Base-by-base conservation (phyloP, 1,140 invertebrate species). In the Drosophila teissieri region DNA sequence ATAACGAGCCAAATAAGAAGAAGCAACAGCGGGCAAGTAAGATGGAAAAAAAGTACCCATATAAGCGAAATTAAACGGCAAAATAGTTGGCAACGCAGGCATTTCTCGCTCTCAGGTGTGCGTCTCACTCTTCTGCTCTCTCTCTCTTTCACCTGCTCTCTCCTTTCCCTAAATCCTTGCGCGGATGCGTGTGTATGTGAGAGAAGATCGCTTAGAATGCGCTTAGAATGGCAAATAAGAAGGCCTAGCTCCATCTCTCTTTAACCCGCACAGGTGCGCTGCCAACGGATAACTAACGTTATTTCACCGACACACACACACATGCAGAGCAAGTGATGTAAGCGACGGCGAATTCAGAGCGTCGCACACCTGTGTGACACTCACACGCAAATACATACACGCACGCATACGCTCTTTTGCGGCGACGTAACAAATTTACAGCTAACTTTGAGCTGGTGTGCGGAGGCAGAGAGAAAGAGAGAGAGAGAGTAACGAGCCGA, bases 391-490 rank as follows among this genome's bases (percentile, higher is more conserved):
- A 48, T 22, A 27, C 8, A 17, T 36, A 54, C 14, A 8, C 37
- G 54, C 44, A 36, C 44, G 44, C 45, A 17, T 46, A 12, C 24
- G 44, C 44, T 65, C 51, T 63, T 48, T 39, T 64, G 73, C 67
- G 74, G 65, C 80, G 73, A 89, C 80, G 80, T 90, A 91, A 88
- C 89, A 84, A 91, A 91, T 91, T 91, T 91, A 91, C 89, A 91
- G 89, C 89, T 91, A 91, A 76, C 78, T 91, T 89, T 91, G 51
- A 63, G 42, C 48, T 62, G 73, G 89, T 91, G 67, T 91, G 82
- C 60, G 81, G 34, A 57, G 39, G 76, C 27, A 54, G 51, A 58
- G 62, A 12, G 40, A 42, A 8, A 36, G 34, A 55, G 52, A 44
- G n/a, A 17, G 79, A 12, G 48, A 55, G 54, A 15, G 40, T n/a